Evolutionary conservation across 1,140 invertebrate species (phyloP).

Genomic region (Agrypnia vestita): DNA sequence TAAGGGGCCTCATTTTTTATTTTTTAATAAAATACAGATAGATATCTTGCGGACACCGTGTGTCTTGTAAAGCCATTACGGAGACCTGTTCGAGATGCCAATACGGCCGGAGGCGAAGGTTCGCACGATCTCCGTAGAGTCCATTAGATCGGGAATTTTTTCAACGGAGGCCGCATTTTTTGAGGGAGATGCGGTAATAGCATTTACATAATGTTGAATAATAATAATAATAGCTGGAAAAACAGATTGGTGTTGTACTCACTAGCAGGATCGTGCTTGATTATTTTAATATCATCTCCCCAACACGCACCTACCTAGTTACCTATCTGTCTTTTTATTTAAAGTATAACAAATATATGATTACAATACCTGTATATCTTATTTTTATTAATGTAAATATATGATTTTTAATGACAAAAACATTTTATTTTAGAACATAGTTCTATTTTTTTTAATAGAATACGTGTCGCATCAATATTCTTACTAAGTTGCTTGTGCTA

Average conservation of each 20-base stretch:
- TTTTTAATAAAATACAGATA: conserved; percentile 11
- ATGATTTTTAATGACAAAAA: too few relatives aligned
- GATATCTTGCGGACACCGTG: conserved; percentile 13
- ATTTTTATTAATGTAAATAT: too few relatives aligned
- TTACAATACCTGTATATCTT: too few relatives aligned
- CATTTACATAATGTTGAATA: conserved; percentile 28
- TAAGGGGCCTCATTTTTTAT: background rate
- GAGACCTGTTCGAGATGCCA: conserved; percentile 1
- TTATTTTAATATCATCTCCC: too few relatives aligned
- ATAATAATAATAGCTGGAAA: background rate
- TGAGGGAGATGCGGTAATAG: conserved; percentile 11
- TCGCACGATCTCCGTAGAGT: background rate
- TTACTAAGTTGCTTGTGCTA: too few relatives aligned
- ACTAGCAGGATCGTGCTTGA: too few relatives aligned
- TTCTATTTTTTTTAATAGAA: too few relatives aligned
- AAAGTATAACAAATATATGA: too few relatives aligned
- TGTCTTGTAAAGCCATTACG: conserved; percentile 14
- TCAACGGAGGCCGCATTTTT: background rate
- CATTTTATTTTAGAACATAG: too few relatives aligned
- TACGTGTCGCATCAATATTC: too few relatives aligned
- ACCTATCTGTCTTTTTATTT: too few relatives aligned
- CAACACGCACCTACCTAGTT: too few relatives aligned
- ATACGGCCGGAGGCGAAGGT: background rate
- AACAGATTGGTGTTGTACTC: background rate
- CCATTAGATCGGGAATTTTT: conserved; percentile 14